Evolutionary conservation across 2,888 invertebrate species (phyloP), one percentile per base, ranked within the genome.

Genomic region (Caenorhabditis sp.): DNA sequence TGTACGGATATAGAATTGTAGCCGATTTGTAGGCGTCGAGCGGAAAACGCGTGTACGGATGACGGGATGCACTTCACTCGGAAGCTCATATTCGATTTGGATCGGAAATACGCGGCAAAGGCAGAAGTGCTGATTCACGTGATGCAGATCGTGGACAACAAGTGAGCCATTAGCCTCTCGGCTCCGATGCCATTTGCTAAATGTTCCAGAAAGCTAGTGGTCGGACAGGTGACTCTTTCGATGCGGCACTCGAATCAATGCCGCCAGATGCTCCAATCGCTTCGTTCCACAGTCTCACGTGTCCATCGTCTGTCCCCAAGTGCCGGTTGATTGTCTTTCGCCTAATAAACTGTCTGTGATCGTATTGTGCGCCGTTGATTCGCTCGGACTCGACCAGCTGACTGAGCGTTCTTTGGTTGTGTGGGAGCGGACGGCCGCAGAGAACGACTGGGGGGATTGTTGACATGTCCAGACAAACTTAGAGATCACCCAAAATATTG

Each of bases 301-400:
- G 50, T 76, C 46, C 76, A 76, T 65, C 76, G 76, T 3, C 22
- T 76, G 11, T 41, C 52, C 26, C 76, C 76, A 20, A 63, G 61
- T 52, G 70, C 76, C 27, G 76, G 76, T 70, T 76, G 9, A 76
- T n/a, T n/a, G n/a, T n/a, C n/a, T n/a, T n/a, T n/a, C n/a, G n/a
- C n/a, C 46, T n/a, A 55, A 71, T 61, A 62, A 58, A 70, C 35
- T 22, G 15, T 45, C 52, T 59, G 53, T 68, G 68, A 68, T 68
- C 32, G 65, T 55, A 39, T 35, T 66, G 13, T 66, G 53, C 15
- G 26, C 3, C 37, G 9, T 50, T 30, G 24, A n/a, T 39, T 22
- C 59, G 59, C 24, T 48, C 26, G 24, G 32, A 58, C 37, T 46
- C 22, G 7, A 17, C 62, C 65, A 58, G 59, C 68, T 68, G 68